Percentiles rank a stretch among this genome's conserved stretches.
phyloP scores from a whole-genome alignment of 2,797 vertebrate species.

The Brotula barbata region DNA sequence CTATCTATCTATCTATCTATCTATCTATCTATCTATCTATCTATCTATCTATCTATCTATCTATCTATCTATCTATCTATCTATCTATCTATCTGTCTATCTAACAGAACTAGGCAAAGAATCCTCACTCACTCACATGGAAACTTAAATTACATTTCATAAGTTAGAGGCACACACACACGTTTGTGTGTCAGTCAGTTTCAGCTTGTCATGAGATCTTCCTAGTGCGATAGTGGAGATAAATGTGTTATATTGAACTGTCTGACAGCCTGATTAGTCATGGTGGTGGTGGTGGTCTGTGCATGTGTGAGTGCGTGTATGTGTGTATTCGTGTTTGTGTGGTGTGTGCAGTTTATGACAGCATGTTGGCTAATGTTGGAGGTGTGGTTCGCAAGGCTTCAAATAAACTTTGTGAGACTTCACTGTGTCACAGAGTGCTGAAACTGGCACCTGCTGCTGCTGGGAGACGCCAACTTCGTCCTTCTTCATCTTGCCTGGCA shows the following conservation, averaged over 20 bases:
- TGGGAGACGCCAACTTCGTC: constrained; percentile 37
- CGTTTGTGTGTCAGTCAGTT: constrained; percentile 5
- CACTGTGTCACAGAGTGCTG: constrained; percentile 45
- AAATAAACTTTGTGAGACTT: constrained; percentile 65
- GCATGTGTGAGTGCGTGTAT: constrained; percentile 12
- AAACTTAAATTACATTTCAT: too few relatives aligned
- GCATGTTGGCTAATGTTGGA: constrained; percentile 63
- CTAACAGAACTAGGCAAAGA: too few relatives aligned
- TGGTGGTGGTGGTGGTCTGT: constrained; percentile 13
- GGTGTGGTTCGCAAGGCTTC: constrained; percentile 64
- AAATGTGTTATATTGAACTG: constrained; percentile 60
- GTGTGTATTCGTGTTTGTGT: constrained; percentile 25
- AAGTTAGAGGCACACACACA: too few relatives aligned
- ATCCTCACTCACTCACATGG: too few relatives aligned
- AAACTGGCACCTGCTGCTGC: constrained; percentile 46
- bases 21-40: too few relatives aligned
- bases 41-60: too few relatives aligned
- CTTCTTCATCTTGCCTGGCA: constrained; percentile 29
- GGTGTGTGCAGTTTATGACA: constrained; percentile 59
- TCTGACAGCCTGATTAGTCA: constrained; percentile 39
- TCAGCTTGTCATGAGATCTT: constrained; percentile 43
- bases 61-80: too few relatives aligned
- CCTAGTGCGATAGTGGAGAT: constrained; percentile 60
- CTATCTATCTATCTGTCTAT: too few relatives aligned
- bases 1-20: too few relatives aligned